A percentile compares a stretch with the other conserved stretches of the same genome.
These are phyloP conservation scores for Crypturellus tataupa DNA, from an alignment of 2,797 vertebrate genomes.

Conservation along the genomic window DNA sequence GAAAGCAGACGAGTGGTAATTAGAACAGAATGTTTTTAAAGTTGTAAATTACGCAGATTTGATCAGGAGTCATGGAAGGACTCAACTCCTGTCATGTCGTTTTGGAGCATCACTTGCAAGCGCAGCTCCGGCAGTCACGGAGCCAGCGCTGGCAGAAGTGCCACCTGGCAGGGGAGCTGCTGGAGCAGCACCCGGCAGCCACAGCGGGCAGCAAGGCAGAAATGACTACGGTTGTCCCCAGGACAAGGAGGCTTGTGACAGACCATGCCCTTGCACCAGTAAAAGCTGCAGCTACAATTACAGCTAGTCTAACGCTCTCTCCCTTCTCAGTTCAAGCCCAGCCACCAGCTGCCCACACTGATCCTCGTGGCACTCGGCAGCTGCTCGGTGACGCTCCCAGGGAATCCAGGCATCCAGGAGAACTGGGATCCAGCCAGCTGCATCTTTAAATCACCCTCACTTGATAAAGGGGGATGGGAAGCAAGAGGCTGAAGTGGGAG, in stretches of 20 bases:
- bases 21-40: slow-evolving; percentile 59
- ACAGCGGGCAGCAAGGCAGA: neutral
- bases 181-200: neutral
- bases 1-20: slow-evolving; percentile 10
- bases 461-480: no score
- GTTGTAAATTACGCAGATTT: slow-evolving; percentile 32
- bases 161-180: fast-evolving
- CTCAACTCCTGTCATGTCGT: fast-evolving
- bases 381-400: fast-evolving
- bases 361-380: fast-evolving
- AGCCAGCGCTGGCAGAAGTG: neutral
- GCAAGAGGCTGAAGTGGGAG: neutral
- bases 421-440: neutral
- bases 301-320: neutral
- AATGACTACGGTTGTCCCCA: neutral
- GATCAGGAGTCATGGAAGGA: neutral
- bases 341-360: fast-evolving
- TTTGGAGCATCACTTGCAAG: neutral
- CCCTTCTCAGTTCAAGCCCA: neutral
- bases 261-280: neutral
- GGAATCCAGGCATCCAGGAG: fast-evolving
- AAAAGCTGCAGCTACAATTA: neutral
- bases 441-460: neutral
- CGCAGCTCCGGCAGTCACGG: neutral
- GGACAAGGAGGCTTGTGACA: neutral